Evolutionary conservation across 2,113 vertebrate species (phyloP).

Genomic region (Pavo muticus): DNA sequence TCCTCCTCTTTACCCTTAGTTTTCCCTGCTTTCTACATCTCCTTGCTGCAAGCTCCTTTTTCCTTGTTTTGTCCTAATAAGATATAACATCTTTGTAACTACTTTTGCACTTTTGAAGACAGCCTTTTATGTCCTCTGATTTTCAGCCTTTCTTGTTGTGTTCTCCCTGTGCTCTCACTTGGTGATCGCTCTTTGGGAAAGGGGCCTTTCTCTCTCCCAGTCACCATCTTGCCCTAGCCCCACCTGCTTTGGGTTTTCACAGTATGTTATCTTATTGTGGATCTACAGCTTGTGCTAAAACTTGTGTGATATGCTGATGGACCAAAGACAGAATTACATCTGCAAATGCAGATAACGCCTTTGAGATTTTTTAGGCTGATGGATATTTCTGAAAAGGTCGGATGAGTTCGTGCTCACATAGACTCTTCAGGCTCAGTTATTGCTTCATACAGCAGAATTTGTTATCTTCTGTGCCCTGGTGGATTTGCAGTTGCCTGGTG

Average conservation of each 20-base stretch:
- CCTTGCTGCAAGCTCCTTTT: background rate
- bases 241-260: background rate
- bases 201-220: background rate
- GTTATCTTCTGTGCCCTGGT: background rate
- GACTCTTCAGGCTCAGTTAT: background rate
- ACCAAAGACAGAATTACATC: background rate
- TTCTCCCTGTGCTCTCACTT: background rate
- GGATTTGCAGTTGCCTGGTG: background rate
- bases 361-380: background rate
- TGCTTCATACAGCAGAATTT: background rate
- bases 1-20: background rate
- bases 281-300: background rate
- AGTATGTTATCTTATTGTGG: accelerated
- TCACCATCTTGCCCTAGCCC: background rate
- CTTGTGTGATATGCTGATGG: too few species aligned
- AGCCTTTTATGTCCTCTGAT: too few species aligned
- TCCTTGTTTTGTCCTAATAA: background rate
- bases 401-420: background rate
- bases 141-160: accelerated
- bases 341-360: background rate
- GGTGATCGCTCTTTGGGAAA: background rate
- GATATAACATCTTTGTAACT: background rate
- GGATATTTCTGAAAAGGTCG: background rate
- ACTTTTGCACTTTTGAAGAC: background rate
- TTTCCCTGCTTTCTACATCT: background rate